Evolutionary conservation across 2,113 vertebrate genomes (phyloP).

Genomic region (Nannobrachium achirus): DNA sequence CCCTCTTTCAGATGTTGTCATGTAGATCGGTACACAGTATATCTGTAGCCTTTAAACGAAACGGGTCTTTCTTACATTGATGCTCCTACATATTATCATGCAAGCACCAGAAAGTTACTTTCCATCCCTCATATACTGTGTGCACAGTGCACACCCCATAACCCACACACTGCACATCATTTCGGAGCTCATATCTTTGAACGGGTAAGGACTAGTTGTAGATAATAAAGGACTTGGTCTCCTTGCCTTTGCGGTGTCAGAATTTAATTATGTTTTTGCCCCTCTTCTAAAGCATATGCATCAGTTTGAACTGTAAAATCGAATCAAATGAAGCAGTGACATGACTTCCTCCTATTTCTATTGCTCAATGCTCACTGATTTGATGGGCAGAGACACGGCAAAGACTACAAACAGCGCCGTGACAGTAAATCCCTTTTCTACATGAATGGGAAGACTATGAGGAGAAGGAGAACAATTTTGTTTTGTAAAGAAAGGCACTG

Average conservation of each 20-base stretch:
- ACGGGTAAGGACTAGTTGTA: too few relatives aligned
- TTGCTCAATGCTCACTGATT: background rate
- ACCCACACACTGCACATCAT: too few relatives aligned
- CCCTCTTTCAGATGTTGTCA: too few relatives aligned
- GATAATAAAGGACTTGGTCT: background rate
- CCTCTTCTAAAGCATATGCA: constrained; percentile 20
- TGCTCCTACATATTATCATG: too few relatives aligned
- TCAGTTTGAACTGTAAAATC: constrained; percentile 39
- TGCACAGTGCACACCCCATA: too few relatives aligned
- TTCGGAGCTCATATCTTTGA: too few relatives aligned
- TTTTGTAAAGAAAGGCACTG: constrained; percentile 20
- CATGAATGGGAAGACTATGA: constrained; percentile 25
- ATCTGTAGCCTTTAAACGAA: too few relatives aligned
- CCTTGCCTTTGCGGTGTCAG: background rate
- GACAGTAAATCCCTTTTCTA: constrained; percentile 34
- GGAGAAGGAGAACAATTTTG: background rate
- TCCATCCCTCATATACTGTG: too few relatives aligned
- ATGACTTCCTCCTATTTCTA: constrained; percentile 9
- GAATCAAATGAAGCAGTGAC: constrained; percentile 33
- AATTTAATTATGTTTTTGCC: background rate
- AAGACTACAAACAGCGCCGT: constrained; percentile 9
- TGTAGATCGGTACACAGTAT: too few relatives aligned
- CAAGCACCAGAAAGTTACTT: too few relatives aligned
- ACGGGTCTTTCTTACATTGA: too few relatives aligned
- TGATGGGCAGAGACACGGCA: background rate